Evolutionary conservation across 1,140 invertebrate genomes (phyloP).

Genomic region (Drosophila nigrodunni): DNA sequence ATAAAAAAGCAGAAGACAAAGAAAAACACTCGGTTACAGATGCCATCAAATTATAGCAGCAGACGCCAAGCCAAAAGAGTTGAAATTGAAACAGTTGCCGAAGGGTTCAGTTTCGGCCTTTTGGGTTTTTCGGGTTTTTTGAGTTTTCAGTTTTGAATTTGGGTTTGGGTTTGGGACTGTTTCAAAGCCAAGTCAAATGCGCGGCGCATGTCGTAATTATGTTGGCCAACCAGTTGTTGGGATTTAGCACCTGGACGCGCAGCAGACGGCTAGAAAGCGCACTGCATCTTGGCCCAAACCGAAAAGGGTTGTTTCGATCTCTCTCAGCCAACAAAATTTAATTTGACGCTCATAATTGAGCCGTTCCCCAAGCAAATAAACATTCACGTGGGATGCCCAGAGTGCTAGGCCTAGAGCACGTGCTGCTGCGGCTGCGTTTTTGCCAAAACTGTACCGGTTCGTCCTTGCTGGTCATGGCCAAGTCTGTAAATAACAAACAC

Average conservation of each 20-base stretch:
- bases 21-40: slow-evolving; percentile 68
- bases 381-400: slow-evolving; percentile 16
- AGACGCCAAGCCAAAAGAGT: slow-evolving; percentile 59
- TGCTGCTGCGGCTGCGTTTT: slow-evolving; percentile 34
- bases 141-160: slow-evolving; percentile 5
- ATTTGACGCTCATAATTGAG: slow-evolving; percentile 56
- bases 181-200: slow-evolving; percentile 59
- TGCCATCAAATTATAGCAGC: slow-evolving; percentile 66
- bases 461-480: slow-evolving; percentile 22
- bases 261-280: slow-evolving; percentile 43
- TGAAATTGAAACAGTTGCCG: slow-evolving; percentile 75
- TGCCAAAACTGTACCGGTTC: slow-evolving; percentile 50
- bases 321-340: slow-evolving; percentile 42
- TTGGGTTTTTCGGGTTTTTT: slow-evolving; percentile 18
- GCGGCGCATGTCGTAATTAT: slow-evolving; percentile 73
- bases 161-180: slow-evolving; percentile 1
- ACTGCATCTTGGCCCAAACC: slow-evolving; percentile 28
- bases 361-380: slow-evolving; percentile 31
- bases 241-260: slow-evolving; percentile 72
- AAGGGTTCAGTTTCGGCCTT: slow-evolving; percentile 56
- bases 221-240: slow-evolving; percentile 54
- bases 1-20: slow-evolving; percentile 23
- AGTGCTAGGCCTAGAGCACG: slow-evolving; percentile 28
- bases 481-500: slow-evolving; percentile 44
- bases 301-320: slow-evolving; percentile 23